Base-by-base conservation (phyloP, 2,113 vertebrate genomes). In the Pagrus major region DNA sequence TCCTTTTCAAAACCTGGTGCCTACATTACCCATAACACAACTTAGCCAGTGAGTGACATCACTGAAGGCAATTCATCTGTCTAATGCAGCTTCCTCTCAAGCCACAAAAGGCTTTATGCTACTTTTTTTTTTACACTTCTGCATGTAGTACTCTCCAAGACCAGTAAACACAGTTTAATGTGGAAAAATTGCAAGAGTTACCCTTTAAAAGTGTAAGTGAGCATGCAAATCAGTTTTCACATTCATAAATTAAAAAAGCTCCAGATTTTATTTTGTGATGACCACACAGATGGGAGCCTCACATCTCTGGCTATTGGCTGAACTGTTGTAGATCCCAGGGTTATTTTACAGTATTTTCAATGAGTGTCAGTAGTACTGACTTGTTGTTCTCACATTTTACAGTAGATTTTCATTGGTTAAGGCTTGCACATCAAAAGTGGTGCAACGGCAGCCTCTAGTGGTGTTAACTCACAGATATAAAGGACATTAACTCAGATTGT, bases 401-500 rank as follows among this genome's bases (percentile, higher is more conserved):
- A 77, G 69, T 66, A 61, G 46, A 39, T 81, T 58, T 29, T 76
- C 54, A 79, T 35, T 65, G 15, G 67, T 63, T 37, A 44, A 11
- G 21, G 29, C 52, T 67, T 74, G 41, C 54, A 63, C n/a, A 18
- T 59, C 11, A 75, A 83, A 76, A 73, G 44, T 88, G 69, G 70
- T 76, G 63, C 88, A 86, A 86, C 49, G 81, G 77, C 80, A 71
- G 20, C 90, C 88, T 88, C 90, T 93, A 86, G 86, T 91, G 92
- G 86, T 33, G 7, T 2, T 6, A n/a, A 18, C 35, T 79, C 44
- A 42, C 56, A 58, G 15, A 58, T 58, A 67, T 46, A 72, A 76
- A 20, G 68, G 21, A 58, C 18, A 35, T 12, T 23, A 8, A 66
- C n/a, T 68, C 15, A 18, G 21, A 65, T 49, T 60, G 69, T 73